phyloP scores from a whole-genome alignment of 2,797 vertebrate genomes.

The Danio tinwini region DNA sequence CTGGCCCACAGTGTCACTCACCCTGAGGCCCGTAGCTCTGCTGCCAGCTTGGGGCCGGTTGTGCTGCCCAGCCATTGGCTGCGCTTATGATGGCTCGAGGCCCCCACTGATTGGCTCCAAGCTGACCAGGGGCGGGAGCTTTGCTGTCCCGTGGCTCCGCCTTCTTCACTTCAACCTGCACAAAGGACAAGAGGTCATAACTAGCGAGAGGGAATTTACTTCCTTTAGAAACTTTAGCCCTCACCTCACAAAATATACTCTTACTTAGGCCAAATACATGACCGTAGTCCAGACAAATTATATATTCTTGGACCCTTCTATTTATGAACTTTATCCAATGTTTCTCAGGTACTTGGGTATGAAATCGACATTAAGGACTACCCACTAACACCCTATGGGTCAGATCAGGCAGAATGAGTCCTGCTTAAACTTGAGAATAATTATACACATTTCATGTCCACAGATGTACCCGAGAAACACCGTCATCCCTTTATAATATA shows the following conservation, averaged over 20 bases:
- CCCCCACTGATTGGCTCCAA: constrained; percentile 92
- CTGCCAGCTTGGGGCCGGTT: constrained; percentile 94
- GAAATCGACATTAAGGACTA: not conserved
- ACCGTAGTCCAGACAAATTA: constrained; percentile 56
- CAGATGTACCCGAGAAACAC: constrained; percentile 94
- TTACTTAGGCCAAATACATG: constrained; percentile 79
- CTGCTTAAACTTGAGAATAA: not conserved
- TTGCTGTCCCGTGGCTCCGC: constrained; percentile 98
- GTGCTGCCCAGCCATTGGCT: constrained; percentile 98
- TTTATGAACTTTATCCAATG: constrained; percentile 74
- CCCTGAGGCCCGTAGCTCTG: constrained; percentile 97
- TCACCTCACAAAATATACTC: constrained; percentile 68
- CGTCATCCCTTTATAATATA: constrained; percentile 60
- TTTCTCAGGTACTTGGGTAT: constrained; percentile 90
- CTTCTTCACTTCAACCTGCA: constrained; percentile 99
- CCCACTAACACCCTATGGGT: not conserved
- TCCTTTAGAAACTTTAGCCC: constrained; percentile 65
- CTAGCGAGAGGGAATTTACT: constrained; percentile 72
- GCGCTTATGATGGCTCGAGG: constrained; percentile 92
- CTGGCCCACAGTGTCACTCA: constrained; percentile 71
- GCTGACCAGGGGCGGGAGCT: constrained; percentile 88
- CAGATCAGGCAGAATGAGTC: not conserved
- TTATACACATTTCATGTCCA: constrained; percentile 20
- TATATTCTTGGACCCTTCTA: constrained; percentile 61
- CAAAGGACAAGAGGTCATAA: constrained; percentile 81